Evolutionary conservation across 1,140 invertebrate genomes (phyloP), one percentile per base, ranked within the genome.

Genomic region (Bursaphelenchus mucronatus): DNA sequence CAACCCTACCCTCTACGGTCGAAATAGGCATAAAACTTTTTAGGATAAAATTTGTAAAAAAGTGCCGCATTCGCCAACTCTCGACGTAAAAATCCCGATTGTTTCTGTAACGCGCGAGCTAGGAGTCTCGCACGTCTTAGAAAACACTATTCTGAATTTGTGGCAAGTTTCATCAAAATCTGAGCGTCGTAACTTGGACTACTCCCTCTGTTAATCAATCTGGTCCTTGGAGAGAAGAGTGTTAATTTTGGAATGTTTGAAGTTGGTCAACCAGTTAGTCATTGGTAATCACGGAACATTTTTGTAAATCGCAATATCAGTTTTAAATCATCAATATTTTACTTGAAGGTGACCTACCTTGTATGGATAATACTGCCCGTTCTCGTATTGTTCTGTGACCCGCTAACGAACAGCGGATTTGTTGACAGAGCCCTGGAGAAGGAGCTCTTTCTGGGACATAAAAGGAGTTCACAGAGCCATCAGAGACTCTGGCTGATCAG

Each of bases 351-450:
- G 39, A 45, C 53, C 13, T 46, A 39, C 44, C 13, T 50, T 17
- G 21, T 19, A 30, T 39, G 15, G 10, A 30, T 30, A 53, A 17
- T 8, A 17, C 21, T 56, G 7, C 5, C 21, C 17, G 11, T 19
- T 13, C 19, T 62, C 45, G 44, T 63, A 17, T 15, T 19, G 66
- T 39, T 15, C 17, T 61, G 21, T 13, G 19, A 54, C 15, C 17
- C 51, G 64, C 58, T 66, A 70, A 40, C 69, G 67, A 73, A 73
- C 62, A 13, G 70, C 57, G n/a, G 69, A 70, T 61, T 70, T 70
- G 63, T 70, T 64, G 39, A 70, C 55, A 39, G 69, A 70, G 49
- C 69, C 69, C 51, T 70, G 69, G 45, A 70, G 70, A 19, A 70
- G 70, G 46, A 70, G 69, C 59, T 70, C 69, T 68, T 68, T 57